Conservation (phyloP, 2,113 vertebrate species). For the Hemibagrus wyckioides region DNA sequence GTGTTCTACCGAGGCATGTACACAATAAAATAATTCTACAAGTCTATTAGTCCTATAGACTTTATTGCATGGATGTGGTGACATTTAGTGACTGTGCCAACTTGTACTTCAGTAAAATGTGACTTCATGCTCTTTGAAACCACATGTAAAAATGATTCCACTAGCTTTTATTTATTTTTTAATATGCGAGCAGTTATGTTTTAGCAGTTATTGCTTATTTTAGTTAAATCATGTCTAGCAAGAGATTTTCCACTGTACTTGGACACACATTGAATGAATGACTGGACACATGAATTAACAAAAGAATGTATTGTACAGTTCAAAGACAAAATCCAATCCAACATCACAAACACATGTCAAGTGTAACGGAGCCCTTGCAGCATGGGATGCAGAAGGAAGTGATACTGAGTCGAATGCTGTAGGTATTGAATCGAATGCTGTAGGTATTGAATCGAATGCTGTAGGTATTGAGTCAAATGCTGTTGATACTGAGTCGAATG, state of each 20-base stretch:
- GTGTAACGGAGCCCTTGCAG: neutral
- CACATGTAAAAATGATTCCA: neutral
- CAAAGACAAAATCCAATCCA: neutral
- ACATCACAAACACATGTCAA: neutral
- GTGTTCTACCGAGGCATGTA: neutral
- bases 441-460: too few relatives aligned
- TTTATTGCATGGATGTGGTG: neutral
- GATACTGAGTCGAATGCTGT: neutral
- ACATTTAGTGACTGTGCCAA: neutral
- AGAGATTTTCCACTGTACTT: neutral
- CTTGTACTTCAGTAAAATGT: neutral
- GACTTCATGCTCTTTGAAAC: neutral
- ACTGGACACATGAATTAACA: neutral
- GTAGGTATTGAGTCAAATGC: too few relatives aligned
- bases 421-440: too few relatives aligned
- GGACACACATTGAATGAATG: neutral
- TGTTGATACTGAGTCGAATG: too few relatives aligned
- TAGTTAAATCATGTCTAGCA: neutral
- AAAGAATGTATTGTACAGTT: neutral
- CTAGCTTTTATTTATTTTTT: neutral
- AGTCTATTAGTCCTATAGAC: neutral
- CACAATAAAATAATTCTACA: neutral
- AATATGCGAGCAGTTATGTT: neutral
- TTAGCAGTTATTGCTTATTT: neutral
- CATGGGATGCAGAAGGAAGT: neutral